Base-by-base conservation (phyloP, 2,888 invertebrate species). In the Drosophila eohydei region DNA sequence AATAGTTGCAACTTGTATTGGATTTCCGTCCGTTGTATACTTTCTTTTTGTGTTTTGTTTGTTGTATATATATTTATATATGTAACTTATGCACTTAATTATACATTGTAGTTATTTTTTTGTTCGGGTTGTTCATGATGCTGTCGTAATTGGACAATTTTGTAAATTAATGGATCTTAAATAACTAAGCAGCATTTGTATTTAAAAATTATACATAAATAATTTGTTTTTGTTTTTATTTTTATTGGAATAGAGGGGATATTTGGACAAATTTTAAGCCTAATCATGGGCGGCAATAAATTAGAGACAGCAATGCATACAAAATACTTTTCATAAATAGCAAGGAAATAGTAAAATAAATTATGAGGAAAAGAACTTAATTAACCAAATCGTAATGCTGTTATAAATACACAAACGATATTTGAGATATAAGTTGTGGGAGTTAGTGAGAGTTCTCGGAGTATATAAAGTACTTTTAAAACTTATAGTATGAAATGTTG, bases 1-100 rank as follows among this genome's bases (percentile, higher is more conserved):
- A 80, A 88, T 86, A 83, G 83, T 84, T 79, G 81, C 77, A 89
- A 80, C 71, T 88, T 80, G 78, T 73, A 73, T 77, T 83, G 88
- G 76, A 77, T 78, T 74, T 71, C 41, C 30, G 63, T 80, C 71
- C 85, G 70, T 86, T 86, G 87, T 84, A 83, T 81, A 86, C 88
- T 74, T 83, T 58, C 52, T 34, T 57, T 60, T 32, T 38, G 5
- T 43, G 43, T 61, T 48, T 52, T 41, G 21, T 21, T 54, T 60
- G 52, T 43, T 77, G 55, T 77, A 44, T 78, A 62, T 79, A 68
- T 72, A 52, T 61, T 58, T 68, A 38, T 71, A 73, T 80, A 62
- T 78, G 73, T 72, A 80, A 83, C 80, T 73, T 83, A 81, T 69
- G 66, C 63, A 59, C 71, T 74, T 80, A 80, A 69, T 71, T 81